phyloP scores from a whole-genome alignment of 1,140 invertebrate species.

The Lucilia cuprina region DNA sequence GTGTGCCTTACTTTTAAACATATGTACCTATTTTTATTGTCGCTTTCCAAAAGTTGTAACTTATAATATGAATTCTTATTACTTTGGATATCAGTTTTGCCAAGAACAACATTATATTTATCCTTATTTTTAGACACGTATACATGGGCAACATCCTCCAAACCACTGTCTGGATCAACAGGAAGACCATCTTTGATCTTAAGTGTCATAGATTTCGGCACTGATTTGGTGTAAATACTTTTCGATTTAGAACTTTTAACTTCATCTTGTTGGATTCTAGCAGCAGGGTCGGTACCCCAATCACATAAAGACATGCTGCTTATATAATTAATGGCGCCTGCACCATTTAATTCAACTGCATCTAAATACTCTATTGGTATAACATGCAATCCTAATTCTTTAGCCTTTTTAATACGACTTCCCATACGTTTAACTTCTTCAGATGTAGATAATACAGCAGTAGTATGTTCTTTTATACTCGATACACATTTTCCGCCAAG shows the following conservation, averaged over 20 bases:
- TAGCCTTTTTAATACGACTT: slow-evolving; percentile 72
- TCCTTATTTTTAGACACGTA: slow-evolving; percentile 67
- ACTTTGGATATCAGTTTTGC: slow-evolving; percentile 82
- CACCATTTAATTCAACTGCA: slow-evolving; percentile 67
- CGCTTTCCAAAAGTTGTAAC: slow-evolving; percentile 85
- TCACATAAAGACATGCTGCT: slow-evolving; percentile 77
- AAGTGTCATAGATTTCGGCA: slow-evolving; percentile 74
- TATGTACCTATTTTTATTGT: slow-evolving; percentile 72
- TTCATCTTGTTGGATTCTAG: slow-evolving; percentile 67
- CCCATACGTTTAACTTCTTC: slow-evolving; percentile 75
- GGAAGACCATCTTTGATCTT: slow-evolving; percentile 87
- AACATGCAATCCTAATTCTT: slow-evolving; percentile 78
- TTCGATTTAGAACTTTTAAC: slow-evolving; percentile 69
- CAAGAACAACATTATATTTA: slow-evolving; percentile 83
- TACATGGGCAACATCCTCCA: slow-evolving; percentile 84
- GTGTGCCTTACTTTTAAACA: background rate
- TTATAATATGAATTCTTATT: slow-evolving; percentile 97
- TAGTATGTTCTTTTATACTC: slow-evolving; percentile 72
- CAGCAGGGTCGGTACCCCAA: slow-evolving; percentile 80
- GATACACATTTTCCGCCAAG: slow-evolving; percentile 78
- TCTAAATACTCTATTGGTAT: slow-evolving; percentile 83
- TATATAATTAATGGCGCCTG: slow-evolving; percentile 70
- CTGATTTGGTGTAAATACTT: slow-evolving; percentile 73
- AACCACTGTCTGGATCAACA: slow-evolving; percentile 87
- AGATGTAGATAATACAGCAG: slow-evolving; percentile 79